Conservation (phyloP, 2,888 invertebrate genomes). For the Stenoptilia bipunctidactyla region DNA sequence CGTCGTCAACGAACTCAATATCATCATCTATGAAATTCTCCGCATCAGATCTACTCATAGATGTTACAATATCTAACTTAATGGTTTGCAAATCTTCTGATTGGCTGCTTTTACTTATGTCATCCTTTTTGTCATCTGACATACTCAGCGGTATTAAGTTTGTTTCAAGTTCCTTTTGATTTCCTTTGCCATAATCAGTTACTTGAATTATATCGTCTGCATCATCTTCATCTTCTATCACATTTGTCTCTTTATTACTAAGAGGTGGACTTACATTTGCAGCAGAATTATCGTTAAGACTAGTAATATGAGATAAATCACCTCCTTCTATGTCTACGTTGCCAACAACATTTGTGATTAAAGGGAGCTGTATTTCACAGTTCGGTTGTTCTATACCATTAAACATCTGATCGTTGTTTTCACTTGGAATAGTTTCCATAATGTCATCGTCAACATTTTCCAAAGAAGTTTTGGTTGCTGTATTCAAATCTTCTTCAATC, state of each 20-base stretch:
- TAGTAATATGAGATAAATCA: neutral
- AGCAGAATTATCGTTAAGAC: too few relatives aligned
- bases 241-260: too few relatives aligned
- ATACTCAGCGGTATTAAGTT: too few relatives aligned
- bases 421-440: neutral
- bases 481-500: too few relatives aligned
- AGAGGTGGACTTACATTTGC: too few relatives aligned
- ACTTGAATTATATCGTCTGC: slow-evolving; percentile 11
- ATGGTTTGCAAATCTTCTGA: too few relatives aligned
- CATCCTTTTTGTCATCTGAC: too few relatives aligned
- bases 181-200: slow-evolving; percentile 1
- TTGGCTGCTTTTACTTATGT: too few relatives aligned
- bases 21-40: slow-evolving; percentile 25
- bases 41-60: too few relatives aligned
- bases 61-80: too few relatives aligned
- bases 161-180: too few relatives aligned
- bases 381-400: neutral
- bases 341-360: neutral
- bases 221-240: slow-evolving; percentile 2
- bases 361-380: neutral
- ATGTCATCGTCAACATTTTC: neutral
- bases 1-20: slow-evolving; percentile 22
- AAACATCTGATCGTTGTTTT: neutral
- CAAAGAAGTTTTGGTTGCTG: neutral
- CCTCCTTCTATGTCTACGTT: neutral